Conservation (phyloP, 2,888 invertebrate species). For the Napeogenes inachia region DNA sequence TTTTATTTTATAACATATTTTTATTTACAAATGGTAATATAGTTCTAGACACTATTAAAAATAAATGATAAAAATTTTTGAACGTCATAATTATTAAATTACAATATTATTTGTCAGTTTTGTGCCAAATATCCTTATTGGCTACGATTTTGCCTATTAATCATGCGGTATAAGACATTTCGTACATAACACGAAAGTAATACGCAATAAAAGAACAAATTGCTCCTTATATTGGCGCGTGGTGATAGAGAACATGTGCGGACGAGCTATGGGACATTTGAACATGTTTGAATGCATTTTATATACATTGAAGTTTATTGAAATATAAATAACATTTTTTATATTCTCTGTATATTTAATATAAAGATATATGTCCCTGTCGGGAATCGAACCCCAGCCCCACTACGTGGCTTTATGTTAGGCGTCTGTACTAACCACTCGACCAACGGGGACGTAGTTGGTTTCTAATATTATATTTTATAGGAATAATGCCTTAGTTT, state of each 20-base stretch:
- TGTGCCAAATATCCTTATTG: background rate
- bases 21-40: no score
- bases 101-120: background rate
- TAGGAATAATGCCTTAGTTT: background rate
- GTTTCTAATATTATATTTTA: background rate
- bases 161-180: slow-evolving; percentile 4
- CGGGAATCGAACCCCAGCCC: no score
- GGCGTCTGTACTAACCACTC: no score
- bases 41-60: no score
- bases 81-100: no score
- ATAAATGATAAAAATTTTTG: no score
- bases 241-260: slow-evolving; percentile 35
- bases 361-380: no score
- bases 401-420: no score
- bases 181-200: slow-evolving; percentile 14
- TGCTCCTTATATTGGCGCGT: slow-evolving; percentile 27
- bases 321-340: no score
- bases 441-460: no score
- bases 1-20: no score
- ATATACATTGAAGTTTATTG: slow-evolving; percentile 8
- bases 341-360: no score
- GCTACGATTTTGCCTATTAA: background rate
- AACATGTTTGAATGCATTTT: slow-evolving; percentile 27
- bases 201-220: slow-evolving; percentile 28
- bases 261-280: slow-evolving; percentile 35